A percentile compares a stretch with the other conserved stretches of the same genome.
Conservation (phyloP, 2,888 invertebrate genomes). For the Dusona sp. region DNA sequence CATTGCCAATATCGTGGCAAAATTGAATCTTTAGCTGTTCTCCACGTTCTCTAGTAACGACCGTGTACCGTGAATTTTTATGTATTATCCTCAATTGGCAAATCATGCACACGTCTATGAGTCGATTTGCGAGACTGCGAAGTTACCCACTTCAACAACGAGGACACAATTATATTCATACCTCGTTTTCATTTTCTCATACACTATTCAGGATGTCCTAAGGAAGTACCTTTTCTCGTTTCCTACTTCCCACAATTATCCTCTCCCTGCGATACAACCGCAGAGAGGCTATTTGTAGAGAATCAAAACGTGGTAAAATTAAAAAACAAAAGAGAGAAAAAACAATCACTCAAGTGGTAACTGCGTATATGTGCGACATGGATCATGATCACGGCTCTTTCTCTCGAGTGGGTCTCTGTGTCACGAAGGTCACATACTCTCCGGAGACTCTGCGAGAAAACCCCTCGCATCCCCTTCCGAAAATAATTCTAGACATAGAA, state of each 20-base stretch:
- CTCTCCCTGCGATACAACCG: neutral
- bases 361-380: constrained; percentile 52
- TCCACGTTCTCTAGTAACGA: neutral
- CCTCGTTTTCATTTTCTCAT: constrained; percentile 44
- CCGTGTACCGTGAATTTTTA: neutral
- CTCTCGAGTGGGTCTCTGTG: constrained; percentile 84
- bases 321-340: constrained; percentile 22
- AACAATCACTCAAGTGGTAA: constrained; percentile 7
- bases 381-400: constrained; percentile 50
- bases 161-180: constrained; percentile 27
- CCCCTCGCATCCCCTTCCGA: constrained; percentile 49
- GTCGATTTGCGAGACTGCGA: constrained; percentile 24
- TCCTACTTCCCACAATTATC: constrained; percentile 64
- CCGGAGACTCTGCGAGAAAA: constrained; percentile 65
- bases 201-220: constrained; percentile 24
- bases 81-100: neutral
- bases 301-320: constrained; percentile 41
- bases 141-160: constrained; percentile 35
- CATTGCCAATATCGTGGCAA: neutral
- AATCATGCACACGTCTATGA: neutral
- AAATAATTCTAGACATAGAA: constrained; percentile 35
- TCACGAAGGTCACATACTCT: constrained; percentile 83
- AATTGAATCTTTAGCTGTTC: neutral
- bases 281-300: constrained; percentile 19
- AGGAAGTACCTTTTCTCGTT: constrained; percentile 36